Conservation (phyloP, 2,113 vertebrate species). For the Riparia riparia region DNA sequence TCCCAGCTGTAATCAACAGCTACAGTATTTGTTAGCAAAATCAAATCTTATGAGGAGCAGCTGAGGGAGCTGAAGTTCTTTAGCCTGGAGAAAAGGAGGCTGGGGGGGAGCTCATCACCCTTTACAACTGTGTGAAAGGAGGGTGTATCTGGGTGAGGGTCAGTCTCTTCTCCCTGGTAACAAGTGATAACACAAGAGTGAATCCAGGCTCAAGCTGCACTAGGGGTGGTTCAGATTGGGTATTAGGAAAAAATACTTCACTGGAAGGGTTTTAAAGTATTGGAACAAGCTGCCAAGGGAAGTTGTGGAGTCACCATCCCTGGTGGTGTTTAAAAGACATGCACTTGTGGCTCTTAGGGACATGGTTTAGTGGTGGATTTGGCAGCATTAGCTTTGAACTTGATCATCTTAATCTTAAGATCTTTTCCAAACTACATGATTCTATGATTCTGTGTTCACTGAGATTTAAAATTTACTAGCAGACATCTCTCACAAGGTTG, state of each 20-base stretch:
- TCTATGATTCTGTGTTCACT: not conserved
- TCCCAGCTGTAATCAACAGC: not conserved
- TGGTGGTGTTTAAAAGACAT: not conserved
- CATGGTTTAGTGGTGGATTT: not conserved
- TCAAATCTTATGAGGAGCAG: not conserved
- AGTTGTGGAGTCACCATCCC: not conserved
- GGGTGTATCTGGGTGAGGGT: not conserved
- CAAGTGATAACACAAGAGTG: not conserved
- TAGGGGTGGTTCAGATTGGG: not conserved
- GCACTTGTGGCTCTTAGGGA: not conserved
- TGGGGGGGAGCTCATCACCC: not conserved
- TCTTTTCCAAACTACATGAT: not conserved
- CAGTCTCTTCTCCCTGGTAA: not conserved
- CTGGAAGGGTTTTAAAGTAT: not conserved
- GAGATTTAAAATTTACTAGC: not conserved
- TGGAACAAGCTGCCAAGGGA: not conserved
- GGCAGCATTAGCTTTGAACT: not conserved
- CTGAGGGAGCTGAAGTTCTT: not conserved
- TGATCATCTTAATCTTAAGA: not conserved
- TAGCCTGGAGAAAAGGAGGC: not conserved
- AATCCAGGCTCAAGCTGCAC: not conserved
- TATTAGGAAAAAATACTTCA: not conserved
- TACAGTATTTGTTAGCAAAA: not conserved
- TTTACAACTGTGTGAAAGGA: not conserved
- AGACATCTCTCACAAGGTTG: not conserved